Evolutionary conservation across 1,140 invertebrate genomes (phyloP).

Genomic region (Charaxes varanes): DNA sequence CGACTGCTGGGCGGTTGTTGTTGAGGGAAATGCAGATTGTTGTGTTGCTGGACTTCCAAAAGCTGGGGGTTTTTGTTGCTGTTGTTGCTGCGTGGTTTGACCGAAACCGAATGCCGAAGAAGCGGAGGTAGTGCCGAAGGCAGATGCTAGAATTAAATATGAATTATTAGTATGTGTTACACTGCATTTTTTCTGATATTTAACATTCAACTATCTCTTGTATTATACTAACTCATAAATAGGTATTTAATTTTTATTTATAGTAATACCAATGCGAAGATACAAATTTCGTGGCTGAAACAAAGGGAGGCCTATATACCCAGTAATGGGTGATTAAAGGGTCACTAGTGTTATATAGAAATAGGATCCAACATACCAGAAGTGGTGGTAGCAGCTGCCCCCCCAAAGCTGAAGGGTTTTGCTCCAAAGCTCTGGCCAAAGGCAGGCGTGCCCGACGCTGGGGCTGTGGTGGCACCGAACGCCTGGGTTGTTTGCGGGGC

Average conservation of each 20-base stretch:
- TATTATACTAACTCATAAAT: too few species aligned
- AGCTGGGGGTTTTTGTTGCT: not conserved
- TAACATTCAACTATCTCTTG: too few species aligned
- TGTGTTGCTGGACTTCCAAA: not conserved
- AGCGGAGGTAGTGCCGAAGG: constrained; percentile 10
- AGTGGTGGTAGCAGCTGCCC: constrained; percentile 1
- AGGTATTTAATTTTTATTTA: too few species aligned
- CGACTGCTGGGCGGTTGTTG: not conserved
- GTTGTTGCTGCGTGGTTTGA: constrained; percentile 1
- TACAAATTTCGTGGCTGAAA: too few species aligned
- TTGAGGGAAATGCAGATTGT: constrained; percentile 1
- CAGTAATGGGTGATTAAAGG: too few species aligned
- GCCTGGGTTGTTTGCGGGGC: constrained; percentile 26
- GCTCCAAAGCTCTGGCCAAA: constrained; percentile 28
- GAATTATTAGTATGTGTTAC: too few species aligned
- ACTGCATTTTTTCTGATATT: too few species aligned
- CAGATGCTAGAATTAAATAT: constrained; percentile 5
- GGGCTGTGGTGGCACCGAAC: constrained; percentile 18
- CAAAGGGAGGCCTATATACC: too few species aligned
- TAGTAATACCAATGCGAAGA: too few species aligned
- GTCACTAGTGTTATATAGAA: too few species aligned
- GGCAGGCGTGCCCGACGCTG: constrained; percentile 6
- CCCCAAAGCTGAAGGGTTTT: constrained; percentile 33
- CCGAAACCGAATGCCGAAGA: constrained; percentile 4
- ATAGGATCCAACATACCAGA: not conserved